A percentile compares a stretch with the other conserved stretches of the same genome.
These are phyloP conservation scores for Fissipunctia ypsillon DNA, from an alignment of 2,888 invertebrate species.

Conservation along the genomic window DNA sequence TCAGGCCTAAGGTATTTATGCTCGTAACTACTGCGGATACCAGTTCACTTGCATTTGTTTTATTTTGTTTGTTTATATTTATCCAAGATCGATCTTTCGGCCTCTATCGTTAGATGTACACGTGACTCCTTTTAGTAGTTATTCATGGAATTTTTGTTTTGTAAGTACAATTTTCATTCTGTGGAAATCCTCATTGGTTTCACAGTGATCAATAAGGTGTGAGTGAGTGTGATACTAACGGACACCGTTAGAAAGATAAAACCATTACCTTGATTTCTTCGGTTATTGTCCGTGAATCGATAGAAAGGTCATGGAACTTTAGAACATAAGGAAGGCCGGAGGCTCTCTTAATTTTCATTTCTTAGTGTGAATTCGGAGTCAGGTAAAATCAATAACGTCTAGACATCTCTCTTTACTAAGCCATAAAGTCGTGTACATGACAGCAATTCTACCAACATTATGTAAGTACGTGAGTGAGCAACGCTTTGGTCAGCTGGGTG, in stretches of 20 bases:
- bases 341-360: constrained; percentile 14
- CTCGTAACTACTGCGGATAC: no score
- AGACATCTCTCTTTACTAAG: constrained; percentile 44
- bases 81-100: neutral
- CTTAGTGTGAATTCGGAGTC: constrained; percentile 3
- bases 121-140: neutral
- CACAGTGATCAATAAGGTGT: neutral
- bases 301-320: constrained; percentile 9
- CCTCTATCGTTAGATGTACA: neutral
- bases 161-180: no score
- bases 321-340: neutral
- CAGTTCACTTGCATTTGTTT: constrained; percentile 13
- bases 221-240: no score
- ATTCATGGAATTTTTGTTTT: neutral
- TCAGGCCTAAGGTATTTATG: no score
- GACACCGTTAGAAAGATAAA: neutral
- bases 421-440: constrained; percentile 38
- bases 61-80: constrained; percentile 5
- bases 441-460: constrained; percentile 20
- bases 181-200: neutral
- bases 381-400: constrained; percentile 52
- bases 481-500: neutral
- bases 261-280: neutral
- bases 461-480: constrained; percentile 13
- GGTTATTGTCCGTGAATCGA: neutral